A percentile compares a stretch with the other conserved stretches of the same genome.
These are phyloP conservation scores for Mobula hypostoma DNA, from an alignment of 2,113 vertebrate species.

Conservation along the genomic window DNA sequence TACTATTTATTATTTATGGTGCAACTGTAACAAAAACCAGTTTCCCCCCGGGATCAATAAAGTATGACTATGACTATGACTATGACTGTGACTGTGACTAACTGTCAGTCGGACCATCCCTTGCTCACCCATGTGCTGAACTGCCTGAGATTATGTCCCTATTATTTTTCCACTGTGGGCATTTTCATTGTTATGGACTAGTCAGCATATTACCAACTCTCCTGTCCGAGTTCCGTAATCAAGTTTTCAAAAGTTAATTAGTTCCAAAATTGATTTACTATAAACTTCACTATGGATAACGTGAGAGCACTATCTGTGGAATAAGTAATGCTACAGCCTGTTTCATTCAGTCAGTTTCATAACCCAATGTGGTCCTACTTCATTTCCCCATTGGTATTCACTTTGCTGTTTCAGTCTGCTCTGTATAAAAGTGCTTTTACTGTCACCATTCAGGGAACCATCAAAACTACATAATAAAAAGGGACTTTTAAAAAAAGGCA, in stretches of 20 bases:
- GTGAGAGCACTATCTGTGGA: not conserved
- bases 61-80: too few species aligned
- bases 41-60: too few species aligned
- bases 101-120: not conserved
- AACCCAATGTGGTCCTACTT: not conserved
- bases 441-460: not conserved
- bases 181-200: not conserved
- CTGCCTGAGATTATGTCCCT: not conserved
- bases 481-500: too few species aligned
- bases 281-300: not conserved
- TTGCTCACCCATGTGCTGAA: not conserved
- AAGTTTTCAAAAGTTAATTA: not conserved
- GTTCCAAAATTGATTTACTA: not conserved
- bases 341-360: not conserved
- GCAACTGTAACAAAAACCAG: too few species aligned
- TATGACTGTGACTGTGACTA: not conserved
- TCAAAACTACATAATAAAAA: not conserved
- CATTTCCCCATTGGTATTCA: not conserved
- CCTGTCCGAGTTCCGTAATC: not conserved
- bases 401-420: not conserved
- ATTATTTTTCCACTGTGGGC: not conserved
- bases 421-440: not conserved
- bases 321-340: not conserved
- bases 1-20: too few species aligned
- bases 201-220: not conserved